These are phyloP conservation scores for Sebastes nivosus DNA, from an alignment of 2,797 vertebrate species.

Conservation along the genomic window DNA sequence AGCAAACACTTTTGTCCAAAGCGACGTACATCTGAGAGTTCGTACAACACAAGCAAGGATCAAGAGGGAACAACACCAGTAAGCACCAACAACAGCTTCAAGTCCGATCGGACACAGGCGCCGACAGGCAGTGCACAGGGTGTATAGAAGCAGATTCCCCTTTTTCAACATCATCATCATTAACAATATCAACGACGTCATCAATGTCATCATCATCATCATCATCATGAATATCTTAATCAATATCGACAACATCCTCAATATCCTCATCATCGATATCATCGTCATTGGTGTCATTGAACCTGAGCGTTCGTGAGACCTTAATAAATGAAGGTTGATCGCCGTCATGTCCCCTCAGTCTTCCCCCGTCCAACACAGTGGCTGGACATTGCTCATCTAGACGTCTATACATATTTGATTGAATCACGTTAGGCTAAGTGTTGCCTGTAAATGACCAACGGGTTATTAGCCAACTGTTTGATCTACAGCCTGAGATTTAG, in stretches of 20 bases:
- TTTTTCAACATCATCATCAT: too few species aligned
- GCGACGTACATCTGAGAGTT: not conserved
- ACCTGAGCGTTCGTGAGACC: not conserved
- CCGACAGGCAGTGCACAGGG: too few species aligned
- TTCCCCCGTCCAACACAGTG: not conserved
- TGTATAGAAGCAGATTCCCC: too few species aligned
- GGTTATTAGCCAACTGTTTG: not conserved
- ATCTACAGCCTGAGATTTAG: not conserved
- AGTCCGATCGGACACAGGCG: too few species aligned
- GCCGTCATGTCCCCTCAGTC: not conserved
- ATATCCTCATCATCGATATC: too few species aligned
- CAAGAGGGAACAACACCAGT: not conserved
- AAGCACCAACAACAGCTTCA: not conserved
- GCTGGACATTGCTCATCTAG: not conserved
- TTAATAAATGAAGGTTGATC: not conserved
- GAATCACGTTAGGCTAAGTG: not conserved
- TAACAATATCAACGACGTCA: too few species aligned
- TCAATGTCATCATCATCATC: too few species aligned
- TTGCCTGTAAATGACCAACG: not conserved
- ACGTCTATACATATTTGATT: not conserved
- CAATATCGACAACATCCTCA: too few species aligned
- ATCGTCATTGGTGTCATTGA: not conserved
- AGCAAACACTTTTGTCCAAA: not conserved
- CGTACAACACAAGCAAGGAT: not conserved
- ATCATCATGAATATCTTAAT: too few species aligned